Evolutionary conservation across 2,113 vertebrate genomes (phyloP), one percentile per base, ranked within the genome.

Genomic region (Neotoma lepida): DNA sequence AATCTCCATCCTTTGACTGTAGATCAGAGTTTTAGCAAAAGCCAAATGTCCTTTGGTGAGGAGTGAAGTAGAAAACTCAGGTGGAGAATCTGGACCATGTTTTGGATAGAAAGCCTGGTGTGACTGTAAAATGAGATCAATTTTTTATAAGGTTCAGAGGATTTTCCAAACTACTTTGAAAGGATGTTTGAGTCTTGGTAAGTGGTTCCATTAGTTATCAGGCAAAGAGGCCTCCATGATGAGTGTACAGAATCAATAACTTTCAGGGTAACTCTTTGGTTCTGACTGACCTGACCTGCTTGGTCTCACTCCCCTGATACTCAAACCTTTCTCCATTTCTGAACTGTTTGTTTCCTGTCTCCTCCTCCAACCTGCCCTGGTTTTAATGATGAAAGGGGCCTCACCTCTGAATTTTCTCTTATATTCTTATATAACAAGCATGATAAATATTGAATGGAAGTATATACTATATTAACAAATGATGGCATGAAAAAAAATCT

Each of bases 11-110:
- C 88, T 91, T 96, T 96, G 89, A 94, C 90, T 66, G 26, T 84
- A 63, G 76, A 89, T 96, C 90, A 81, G 66, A 94, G 68, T 95
- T 94, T 89, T 94, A 95, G 89, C 54, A 91, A 95, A 76, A 94
- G 66, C 58, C 81, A 93, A 89, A 89, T 93, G 64, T 92, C 49
- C 1, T 94, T 88, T 89, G 84, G 74, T 54, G n/a, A 91, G 84
- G 86, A 84, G 26, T 49, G 22, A 93, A 95, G 87, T 76, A 76
- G 35, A 46, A 49, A 86, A 80, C 80, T 94, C 94, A 80, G 78
- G 80, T 94, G 39, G 78, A 89, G 51, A 95, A 93, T 89, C 26
- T 39, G 51, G 58, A 91, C 51, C 64, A 63, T 41, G 46, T 71
- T 87, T 96, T 77, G 92, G 1, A 89, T 82, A 13, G 39, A 76